A percentile compares a stretch with the other conserved stretches of the same genome.
Evolutionary conservation across 2,888 invertebrate species (phyloP).

Genomic region (Trichogramma evanescens): DNA sequence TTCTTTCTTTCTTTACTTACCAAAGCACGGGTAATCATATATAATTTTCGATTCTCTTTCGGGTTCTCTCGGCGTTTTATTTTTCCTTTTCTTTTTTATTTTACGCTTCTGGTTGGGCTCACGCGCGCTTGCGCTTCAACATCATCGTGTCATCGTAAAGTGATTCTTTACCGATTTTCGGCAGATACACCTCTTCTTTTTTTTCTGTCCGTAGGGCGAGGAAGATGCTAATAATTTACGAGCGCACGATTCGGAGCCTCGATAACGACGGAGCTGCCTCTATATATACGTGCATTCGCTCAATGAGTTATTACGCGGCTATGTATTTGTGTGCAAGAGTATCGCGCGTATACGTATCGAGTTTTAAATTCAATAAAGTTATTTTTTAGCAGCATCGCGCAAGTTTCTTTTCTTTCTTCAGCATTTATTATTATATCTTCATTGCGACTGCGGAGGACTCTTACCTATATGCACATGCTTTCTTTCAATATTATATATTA

Average conservation of each 20-base stretch:
- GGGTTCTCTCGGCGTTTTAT: no score
- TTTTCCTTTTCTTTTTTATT: no score
- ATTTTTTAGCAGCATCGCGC: conserved; percentile 21
- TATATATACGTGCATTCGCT: background rate
- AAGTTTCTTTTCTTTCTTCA: conserved; percentile 8
- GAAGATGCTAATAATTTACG: conserved; percentile 21
- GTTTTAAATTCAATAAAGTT: conserved; percentile 39
- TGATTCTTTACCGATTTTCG: conserved; percentile 16
- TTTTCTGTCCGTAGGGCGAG: background rate
- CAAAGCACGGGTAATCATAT: no score
- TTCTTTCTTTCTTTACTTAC: no score
- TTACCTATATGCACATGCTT: conserved; percentile 1
- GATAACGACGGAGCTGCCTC: conserved; percentile 18
- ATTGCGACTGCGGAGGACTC: conserved; percentile 1
- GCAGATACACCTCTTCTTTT: conserved; percentile 2
- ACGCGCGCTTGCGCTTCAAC: no score
- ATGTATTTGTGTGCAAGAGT: conserved; percentile 26
- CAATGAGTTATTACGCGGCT: background rate
- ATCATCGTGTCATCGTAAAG: conserved; percentile 19
- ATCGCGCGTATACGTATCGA: conserved; percentile 17
- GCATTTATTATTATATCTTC: conserved; percentile 2
- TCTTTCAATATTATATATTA: conserved; percentile 30
- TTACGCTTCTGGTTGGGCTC: no score
- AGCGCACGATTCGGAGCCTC: no score
- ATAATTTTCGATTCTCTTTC: no score